Evolutionary conservation across 1,140 invertebrate species (phyloP).

Genomic region (Drosophila pectinifera): DNA sequence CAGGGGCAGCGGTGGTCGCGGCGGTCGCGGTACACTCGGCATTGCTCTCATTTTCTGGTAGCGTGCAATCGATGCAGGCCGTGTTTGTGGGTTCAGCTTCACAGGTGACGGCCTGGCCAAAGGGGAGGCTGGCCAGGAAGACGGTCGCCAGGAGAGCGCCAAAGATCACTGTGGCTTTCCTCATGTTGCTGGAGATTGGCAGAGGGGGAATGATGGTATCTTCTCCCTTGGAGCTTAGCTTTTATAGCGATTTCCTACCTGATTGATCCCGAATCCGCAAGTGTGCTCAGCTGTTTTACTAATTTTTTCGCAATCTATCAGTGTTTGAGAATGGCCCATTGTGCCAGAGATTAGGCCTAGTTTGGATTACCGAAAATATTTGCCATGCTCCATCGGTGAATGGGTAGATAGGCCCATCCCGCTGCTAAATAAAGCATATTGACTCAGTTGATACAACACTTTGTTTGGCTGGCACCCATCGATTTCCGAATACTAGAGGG

Average conservation of each 20-base stretch:
- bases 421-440: slow-evolving; percentile 9
- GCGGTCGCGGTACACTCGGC: neutral
- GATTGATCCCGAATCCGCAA: neutral
- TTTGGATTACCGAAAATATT: slow-evolving; percentile 13
- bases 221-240: neutral
- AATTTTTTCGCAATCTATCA: slow-evolving; percentile 4
- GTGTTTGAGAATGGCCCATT: slow-evolving; percentile 17
- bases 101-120: slow-evolving; percentile 3
- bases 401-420: slow-evolving; percentile 4
- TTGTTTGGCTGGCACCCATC: slow-evolving; percentile 7
- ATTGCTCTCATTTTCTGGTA: neutral
- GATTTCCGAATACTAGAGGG: slow-evolving; percentile 17
- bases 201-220: slow-evolving; percentile 5
- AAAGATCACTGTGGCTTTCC: neutral
- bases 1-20: neutral
- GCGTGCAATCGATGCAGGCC: neutral
- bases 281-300: slow-evolving; percentile 7
- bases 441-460: slow-evolving; percentile 21
- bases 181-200: slow-evolving; percentile 6
- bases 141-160: slow-evolving; percentile 13
- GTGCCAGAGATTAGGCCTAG: slow-evolving; percentile 4
- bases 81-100: neutral
- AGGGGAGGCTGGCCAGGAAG: neutral
- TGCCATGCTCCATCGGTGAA: neutral
- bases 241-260: neutral